These are phyloP conservation scores for Caenorhabditis remanei DNA, from an alignment of 1,140 invertebrate species.

Conservation along the genomic window DNA sequence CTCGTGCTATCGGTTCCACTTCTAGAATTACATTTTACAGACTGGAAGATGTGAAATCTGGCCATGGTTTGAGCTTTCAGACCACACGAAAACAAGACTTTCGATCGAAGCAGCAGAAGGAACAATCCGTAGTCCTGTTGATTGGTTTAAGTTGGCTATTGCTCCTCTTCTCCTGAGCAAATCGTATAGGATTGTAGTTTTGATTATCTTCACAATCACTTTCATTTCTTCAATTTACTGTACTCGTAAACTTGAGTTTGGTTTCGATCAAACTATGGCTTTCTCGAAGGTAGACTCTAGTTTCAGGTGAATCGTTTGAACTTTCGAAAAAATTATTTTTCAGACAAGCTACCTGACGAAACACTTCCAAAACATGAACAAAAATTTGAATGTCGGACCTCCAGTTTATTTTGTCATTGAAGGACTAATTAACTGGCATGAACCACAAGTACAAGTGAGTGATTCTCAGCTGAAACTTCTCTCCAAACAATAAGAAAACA, in stretches of 20 bases:
- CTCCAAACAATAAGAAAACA: slow-evolving; percentile 68
- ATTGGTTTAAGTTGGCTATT: slow-evolving; percentile 80
- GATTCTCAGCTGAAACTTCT: background rate
- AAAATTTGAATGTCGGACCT: slow-evolving; percentile 87
- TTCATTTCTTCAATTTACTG: slow-evolving; percentile 78
- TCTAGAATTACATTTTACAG: background rate
- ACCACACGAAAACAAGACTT: background rate
- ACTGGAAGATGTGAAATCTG: slow-evolving; percentile 27
- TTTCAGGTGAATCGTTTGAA: too few species aligned
- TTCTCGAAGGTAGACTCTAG: slow-evolving; percentile 82
- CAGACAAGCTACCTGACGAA: slow-evolving; percentile 87
- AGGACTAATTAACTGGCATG: slow-evolving; percentile 83
- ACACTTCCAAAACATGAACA: slow-evolving; percentile 85
- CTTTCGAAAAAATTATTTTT: background rate
- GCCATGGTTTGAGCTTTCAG: slow-evolving; percentile 14
- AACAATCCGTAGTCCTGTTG: slow-evolving; percentile 81
- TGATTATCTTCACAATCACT: slow-evolving; percentile 82
- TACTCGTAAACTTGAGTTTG: slow-evolving; percentile 85
- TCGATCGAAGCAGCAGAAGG: background rate
- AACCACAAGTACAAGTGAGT: background rate
- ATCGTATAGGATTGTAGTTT: background rate
- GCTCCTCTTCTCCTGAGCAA: slow-evolving; percentile 82
- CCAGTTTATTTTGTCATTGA: slow-evolving; percentile 92
- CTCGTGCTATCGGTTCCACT: background rate
- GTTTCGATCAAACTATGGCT: slow-evolving; percentile 89